Evolutionary conservation across 1,140 invertebrate species (phyloP).

Genomic region (Calephelis nemesis): DNA sequence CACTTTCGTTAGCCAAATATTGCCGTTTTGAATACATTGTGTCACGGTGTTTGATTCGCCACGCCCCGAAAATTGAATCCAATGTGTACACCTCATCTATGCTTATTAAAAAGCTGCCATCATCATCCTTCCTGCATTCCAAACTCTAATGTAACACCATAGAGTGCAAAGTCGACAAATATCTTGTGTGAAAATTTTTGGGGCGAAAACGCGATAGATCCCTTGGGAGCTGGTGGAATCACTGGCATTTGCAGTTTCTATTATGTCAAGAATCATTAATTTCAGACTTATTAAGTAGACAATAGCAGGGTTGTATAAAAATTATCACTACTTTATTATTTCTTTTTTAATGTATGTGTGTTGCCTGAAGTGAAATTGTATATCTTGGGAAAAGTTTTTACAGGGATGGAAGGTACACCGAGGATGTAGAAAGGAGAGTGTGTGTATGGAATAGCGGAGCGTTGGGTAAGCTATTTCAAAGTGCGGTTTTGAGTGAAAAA

Average conservation of each 20-base stretch:
- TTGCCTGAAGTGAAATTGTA: too few species aligned
- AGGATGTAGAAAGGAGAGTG: too few species aligned
- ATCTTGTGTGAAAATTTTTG: conserved; percentile 51
- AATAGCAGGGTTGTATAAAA: conserved; percentile 36
- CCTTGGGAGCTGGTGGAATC: conserved; percentile 79
- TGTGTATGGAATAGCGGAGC: too few species aligned
- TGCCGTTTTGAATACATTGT: conserved; percentile 75
- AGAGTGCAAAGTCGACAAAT: conserved; percentile 34
- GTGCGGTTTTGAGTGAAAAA: too few species aligned
- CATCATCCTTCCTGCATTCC: conserved; percentile 32
- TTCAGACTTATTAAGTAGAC: conserved; percentile 74
- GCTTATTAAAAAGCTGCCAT: conserved; percentile 47
- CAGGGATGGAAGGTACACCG: too few species aligned
- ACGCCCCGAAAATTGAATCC: conserved; percentile 77
- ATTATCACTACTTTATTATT: background rate
- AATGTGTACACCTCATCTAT: conserved; percentile 67
- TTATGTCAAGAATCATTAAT: conserved; percentile 78
- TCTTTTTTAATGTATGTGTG: too few species aligned
- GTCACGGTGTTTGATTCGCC: conserved; percentile 76
- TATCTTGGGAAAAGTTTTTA: too few species aligned
- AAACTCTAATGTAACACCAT: conserved; percentile 28
- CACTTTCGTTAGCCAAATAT: conserved; percentile 68
- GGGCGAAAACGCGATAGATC: conserved; percentile 73
- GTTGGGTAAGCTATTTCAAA: too few species aligned
- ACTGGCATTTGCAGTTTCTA: conserved; percentile 80